These are phyloP conservation scores for Chaetodon trifascialis DNA, from an alignment of 2,113 vertebrate genomes.

Conservation along the genomic window DNA sequence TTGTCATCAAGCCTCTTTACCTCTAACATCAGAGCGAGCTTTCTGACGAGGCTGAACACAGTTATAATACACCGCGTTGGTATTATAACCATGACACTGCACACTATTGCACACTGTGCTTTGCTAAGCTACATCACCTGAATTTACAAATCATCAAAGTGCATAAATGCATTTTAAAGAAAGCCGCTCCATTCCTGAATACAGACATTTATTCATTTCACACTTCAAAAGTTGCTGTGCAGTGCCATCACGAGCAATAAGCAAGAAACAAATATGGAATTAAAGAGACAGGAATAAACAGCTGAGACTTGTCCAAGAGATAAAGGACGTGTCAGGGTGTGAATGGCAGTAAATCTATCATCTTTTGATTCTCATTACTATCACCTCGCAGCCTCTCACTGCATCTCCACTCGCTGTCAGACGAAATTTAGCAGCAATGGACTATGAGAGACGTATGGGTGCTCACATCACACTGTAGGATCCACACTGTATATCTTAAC, in stretches of 20 bases:
- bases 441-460: conserved; percentile 4
- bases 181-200: not conserved
- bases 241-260: too few species aligned
- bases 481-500: conserved; percentile 31
- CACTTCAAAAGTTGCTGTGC: not conserved
- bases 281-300: not conserved
- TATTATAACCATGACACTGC: not conserved
- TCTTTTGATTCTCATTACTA: conserved; percentile 47
- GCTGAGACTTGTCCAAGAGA: conserved; percentile 26
- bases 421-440: conserved; percentile 12
- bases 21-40: not conserved
- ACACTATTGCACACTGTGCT: not conserved
- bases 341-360: conserved; percentile 46
- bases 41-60: not conserved
- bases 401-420: conserved; percentile 17
- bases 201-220: too few species aligned
- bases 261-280: not conserved
- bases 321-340: conserved; percentile 33
- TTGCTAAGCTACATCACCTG: not conserved
- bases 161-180: not conserved
- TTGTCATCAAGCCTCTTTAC: not conserved
- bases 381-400: conserved; percentile 22
- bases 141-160: not conserved
- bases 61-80: not conserved
- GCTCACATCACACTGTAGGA: not conserved